Evolutionary conservation across 1,140 invertebrate genomes (phyloP).

Genomic region (Orius insidiosus): DNA sequence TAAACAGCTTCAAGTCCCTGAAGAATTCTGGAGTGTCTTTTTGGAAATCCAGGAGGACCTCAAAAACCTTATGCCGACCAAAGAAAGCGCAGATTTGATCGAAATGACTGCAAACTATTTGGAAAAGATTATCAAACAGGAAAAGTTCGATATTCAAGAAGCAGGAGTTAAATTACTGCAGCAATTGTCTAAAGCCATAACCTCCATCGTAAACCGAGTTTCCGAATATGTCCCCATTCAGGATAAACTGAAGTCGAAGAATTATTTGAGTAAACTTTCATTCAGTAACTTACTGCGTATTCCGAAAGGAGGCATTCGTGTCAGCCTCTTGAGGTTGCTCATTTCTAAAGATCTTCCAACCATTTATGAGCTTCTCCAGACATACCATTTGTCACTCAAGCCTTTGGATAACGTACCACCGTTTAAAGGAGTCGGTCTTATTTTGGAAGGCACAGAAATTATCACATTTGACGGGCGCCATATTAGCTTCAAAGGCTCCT

Average conservation of each 20-base stretch:
- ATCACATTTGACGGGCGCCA: conserved; percentile 44
- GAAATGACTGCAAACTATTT: conserved; percentile 36
- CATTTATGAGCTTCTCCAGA: neutral
- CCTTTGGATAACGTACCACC: conserved; percentile 8
- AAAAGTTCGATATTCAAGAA: conserved; percentile 32
- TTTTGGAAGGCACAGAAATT: conserved; percentile 9
- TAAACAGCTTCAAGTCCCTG: conserved; percentile 22
- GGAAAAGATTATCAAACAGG: conserved; percentile 33
- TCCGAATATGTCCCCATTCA: conserved; percentile 7
- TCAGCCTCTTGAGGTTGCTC: conserved; percentile 5
- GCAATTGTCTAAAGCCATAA: conserved; percentile 27
- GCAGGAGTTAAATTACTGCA: conserved; percentile 35
- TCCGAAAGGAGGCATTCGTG: conserved; percentile 4
- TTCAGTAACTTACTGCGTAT: neutral
- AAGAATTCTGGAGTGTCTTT: conserved; percentile 29
- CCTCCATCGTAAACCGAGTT: conserved; percentile 27
- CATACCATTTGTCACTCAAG: neutral
- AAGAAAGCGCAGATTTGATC: conserved; percentile 37
- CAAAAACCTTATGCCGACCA: conserved; percentile 34
- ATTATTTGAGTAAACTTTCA: neutral
- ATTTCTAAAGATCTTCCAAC: conserved; percentile 3
- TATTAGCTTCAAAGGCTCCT: conserved; percentile 56
- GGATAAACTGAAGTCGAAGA: neutral
- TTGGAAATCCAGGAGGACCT: conserved; percentile 30
- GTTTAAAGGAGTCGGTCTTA: conserved; percentile 5